phyloP scores from a whole-genome alignment of 2,797 vertebrate genomes.

The Euthynnus affinis region DNA sequence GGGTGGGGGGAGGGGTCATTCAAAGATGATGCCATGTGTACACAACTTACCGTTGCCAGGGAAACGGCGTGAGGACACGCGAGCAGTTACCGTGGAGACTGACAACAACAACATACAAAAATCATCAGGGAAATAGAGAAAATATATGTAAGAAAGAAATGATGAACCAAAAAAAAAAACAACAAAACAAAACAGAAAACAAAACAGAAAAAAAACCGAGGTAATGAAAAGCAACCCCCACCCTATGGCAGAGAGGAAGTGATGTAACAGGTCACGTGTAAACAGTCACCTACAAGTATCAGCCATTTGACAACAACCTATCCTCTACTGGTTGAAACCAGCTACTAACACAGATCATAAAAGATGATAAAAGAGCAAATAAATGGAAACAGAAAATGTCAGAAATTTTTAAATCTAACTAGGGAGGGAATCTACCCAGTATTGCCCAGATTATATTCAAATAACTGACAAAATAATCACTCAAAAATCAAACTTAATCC shows the following conservation, averaged over 20 bases:
- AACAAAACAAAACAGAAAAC: constrained; percentile 60
- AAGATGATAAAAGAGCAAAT: constrained; percentile 55
- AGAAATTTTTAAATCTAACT: constrained; percentile 43
- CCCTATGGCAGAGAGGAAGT: constrained; percentile 78
- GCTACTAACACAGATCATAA: constrained; percentile 60
- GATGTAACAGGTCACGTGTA: constrained; percentile 78
- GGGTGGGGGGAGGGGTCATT: constrained; percentile 85
- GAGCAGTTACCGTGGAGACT: constrained; percentile 92
- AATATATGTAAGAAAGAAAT: constrained; percentile 88
- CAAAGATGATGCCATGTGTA: constrained; percentile 90
- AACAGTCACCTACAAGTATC: constrained; percentile 73
- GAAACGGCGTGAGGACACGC: constrained; percentile 91
- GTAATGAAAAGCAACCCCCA: constrained; percentile 83
- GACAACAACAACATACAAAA: constrained; percentile 92
- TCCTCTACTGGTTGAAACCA: constrained; percentile 60
- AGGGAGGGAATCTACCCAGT: constrained; percentile 32
- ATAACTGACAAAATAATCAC: constrained; percentile 50
- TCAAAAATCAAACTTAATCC: constrained; percentile 50
- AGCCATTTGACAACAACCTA: constrained; percentile 68
- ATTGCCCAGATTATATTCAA: constrained; percentile 43
- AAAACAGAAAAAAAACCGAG: constrained; percentile 70
- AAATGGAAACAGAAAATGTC: constrained; percentile 59
- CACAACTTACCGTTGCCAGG: constrained; percentile 91
- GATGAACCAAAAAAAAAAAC: constrained; percentile 80
- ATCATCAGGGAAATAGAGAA: constrained; percentile 91